phyloP scores from a whole-genome alignment of 1,140 invertebrate species.

The Gryllus bimaculatus region DNA sequence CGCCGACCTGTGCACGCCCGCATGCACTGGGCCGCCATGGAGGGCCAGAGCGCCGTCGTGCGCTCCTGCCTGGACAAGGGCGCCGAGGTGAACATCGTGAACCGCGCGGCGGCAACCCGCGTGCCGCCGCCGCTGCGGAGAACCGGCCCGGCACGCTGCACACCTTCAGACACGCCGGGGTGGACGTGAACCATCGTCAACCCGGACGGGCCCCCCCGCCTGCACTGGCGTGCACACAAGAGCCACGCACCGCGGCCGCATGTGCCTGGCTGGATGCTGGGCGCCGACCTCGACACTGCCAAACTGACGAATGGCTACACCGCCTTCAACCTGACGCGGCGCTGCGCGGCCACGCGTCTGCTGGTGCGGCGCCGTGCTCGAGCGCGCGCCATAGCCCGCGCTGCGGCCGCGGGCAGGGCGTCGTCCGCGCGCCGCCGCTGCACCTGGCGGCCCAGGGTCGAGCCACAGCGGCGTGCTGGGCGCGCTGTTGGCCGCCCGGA shows the following conservation, averaged over 20 bases:
- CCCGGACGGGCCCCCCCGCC: too few relatives aligned
- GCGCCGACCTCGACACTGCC: neutral
- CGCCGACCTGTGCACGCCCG: neutral
- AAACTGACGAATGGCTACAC: neutral
- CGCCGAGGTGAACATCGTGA: neutral
- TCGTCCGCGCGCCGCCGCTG: neutral
- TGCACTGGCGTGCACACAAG: too few relatives aligned
- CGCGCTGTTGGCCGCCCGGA: neutral
- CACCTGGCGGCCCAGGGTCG: neutral
- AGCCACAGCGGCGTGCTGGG: neutral
- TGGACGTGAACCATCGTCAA: neutral
- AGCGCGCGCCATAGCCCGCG: too few relatives aligned
- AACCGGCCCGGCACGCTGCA: neutral
- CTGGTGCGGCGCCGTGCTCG: neutral
- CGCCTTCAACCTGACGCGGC: neutral
- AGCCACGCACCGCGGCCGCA: neutral
- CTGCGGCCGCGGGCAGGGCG: neutral
- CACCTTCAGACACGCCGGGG: neutral
- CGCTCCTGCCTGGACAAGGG: neutral
- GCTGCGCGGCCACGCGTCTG: neutral
- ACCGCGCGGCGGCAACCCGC: neutral
- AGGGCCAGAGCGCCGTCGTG: neutral
- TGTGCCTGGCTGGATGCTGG: neutral
- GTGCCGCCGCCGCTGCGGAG: neutral
- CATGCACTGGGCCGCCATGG: neutral